These are phyloP conservation scores for Cheilinus undulatus DNA, from an alignment of 2,113 vertebrate species.

Conservation along the genomic window DNA sequence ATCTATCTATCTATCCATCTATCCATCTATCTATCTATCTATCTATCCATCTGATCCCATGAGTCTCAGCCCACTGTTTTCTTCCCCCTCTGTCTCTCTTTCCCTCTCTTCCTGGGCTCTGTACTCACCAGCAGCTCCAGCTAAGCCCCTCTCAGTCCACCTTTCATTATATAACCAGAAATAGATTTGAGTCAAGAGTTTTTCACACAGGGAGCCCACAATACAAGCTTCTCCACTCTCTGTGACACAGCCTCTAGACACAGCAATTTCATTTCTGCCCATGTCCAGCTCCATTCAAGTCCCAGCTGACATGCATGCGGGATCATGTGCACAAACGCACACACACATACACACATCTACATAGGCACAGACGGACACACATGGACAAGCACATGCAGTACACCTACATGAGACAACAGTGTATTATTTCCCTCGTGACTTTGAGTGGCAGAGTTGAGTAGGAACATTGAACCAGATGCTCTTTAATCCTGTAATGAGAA, in stretches of 20 bases:
- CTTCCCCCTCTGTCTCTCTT: neutral
- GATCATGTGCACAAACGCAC: slow-evolving; percentile 6
- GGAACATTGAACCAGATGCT: slow-evolving; percentile 80
- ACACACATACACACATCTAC: neutral
- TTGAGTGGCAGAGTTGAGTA: slow-evolving; percentile 72
- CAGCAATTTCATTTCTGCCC: slow-evolving; percentile 67
- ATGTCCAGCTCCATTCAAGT: slow-evolving; percentile 55
- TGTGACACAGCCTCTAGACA: slow-evolving; percentile 62
- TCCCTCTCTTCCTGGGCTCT: slow-evolving; percentile 31
- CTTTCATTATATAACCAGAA: slow-evolving; percentile 75
- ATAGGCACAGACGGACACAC: neutral
- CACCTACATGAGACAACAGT: slow-evolving; percentile 57
- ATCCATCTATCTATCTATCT: neutral
- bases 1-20: slow-evolving; percentile 3
- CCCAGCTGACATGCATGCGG: slow-evolving; percentile 43
- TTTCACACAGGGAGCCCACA: slow-evolving; percentile 50
- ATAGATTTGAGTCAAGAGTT: slow-evolving; percentile 70
- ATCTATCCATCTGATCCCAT: neutral
- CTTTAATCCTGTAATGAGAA: slow-evolving; percentile 81
- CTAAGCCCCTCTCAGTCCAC: slow-evolving; percentile 60
- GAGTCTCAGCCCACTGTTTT: neutral
- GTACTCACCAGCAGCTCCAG: slow-evolving; percentile 48
- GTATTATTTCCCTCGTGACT: slow-evolving; percentile 74
- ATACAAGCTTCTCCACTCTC: slow-evolving; percentile 63
- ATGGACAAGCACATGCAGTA: slow-evolving; percentile 14